Evolutionary conservation across 2,797 vertebrate genomes (phyloP).

Genomic region (Bovichtus diacanthus): DNA sequence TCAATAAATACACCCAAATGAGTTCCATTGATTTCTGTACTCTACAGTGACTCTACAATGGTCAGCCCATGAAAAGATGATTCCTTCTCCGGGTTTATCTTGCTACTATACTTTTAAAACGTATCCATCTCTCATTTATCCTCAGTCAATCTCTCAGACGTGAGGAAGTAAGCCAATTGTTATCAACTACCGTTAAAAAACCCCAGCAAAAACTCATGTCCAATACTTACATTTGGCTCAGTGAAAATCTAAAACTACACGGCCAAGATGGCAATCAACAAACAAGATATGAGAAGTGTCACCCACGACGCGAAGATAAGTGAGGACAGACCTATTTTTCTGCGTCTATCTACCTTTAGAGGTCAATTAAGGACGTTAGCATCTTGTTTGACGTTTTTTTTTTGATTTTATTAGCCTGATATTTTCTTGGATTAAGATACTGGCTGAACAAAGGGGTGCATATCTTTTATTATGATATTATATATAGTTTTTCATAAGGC

Average conservation of each 20-base stretch:
- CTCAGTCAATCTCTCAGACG: not conserved
- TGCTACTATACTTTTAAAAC: slow-evolving; percentile 18
- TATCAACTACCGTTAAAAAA: not conserved
- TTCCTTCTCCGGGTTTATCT: slow-evolving; percentile 33
- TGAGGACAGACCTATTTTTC: slow-evolving; percentile 22
- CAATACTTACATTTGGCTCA: not conserved
- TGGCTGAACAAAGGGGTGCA: not conserved
- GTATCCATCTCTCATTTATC: slow-evolving; percentile 30
- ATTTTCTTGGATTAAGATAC: not conserved
- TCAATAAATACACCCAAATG: slow-evolving; percentile 62
- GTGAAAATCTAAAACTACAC: slow-evolving; percentile 5
- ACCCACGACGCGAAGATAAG: slow-evolving; percentile 4
- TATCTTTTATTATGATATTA: too few species aligned
- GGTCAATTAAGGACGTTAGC: slow-evolving; percentile 27
- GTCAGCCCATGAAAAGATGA: slow-evolving; percentile 29
- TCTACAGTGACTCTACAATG: slow-evolving; percentile 38
- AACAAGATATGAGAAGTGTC: slow-evolving; percentile 20
- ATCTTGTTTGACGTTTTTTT: not conserved
- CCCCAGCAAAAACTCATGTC: not conserved
- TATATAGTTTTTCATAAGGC: not conserved
- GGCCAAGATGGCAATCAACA: slow-evolving; percentile 24
- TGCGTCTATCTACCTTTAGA: slow-evolving; percentile 22
- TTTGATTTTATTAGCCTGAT: not conserved
- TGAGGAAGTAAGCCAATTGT: not conserved
- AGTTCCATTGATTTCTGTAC: slow-evolving; percentile 58